Conservation (phyloP, 64 coral and sea anemone species). For the Orbicella faveolata region DNA sequence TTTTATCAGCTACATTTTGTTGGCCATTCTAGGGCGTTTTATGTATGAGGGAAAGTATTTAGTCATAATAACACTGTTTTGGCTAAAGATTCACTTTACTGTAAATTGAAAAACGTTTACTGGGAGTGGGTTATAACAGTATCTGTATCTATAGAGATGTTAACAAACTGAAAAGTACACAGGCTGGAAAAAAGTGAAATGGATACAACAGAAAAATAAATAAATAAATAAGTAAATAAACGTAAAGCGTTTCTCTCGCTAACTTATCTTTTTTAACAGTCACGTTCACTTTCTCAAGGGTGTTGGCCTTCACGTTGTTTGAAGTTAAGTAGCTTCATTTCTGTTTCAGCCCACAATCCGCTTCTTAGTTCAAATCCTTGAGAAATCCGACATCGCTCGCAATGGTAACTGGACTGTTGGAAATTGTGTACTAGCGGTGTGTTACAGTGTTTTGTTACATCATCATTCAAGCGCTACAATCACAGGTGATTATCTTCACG, state of each 20-base stretch:
- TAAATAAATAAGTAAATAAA: too few relatives aligned
- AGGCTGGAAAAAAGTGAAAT: too few relatives aligned
- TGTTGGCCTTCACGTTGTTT: neutral
- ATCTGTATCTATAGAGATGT: too few relatives aligned
- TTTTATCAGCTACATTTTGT: too few relatives aligned
- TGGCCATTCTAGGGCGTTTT: too few relatives aligned
- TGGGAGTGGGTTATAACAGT: too few relatives aligned
- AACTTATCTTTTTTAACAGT: neutral
- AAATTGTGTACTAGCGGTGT: slow-evolving; percentile 83
- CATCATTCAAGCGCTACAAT: slow-evolving; percentile 75
- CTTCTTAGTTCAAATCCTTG: slow-evolving; percentile 69
- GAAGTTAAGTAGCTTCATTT: neutral
- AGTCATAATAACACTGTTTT: too few relatives aligned
- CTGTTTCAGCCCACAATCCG: slow-evolving; percentile 69
- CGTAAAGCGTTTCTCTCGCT: neutral
- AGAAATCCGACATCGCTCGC: slow-evolving; percentile 48
- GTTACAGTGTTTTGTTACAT: slow-evolving; percentile 80
- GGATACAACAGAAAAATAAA: too few relatives aligned
- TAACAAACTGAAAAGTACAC: too few relatives aligned
- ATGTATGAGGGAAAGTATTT: too few relatives aligned
- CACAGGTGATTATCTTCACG: slow-evolving; percentile 44
- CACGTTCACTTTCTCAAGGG: neutral
- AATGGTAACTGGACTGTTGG: slow-evolving; percentile 67
- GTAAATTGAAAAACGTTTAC: too few relatives aligned
- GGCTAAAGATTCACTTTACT: too few relatives aligned